Conservation (phyloP, 2,888 invertebrate species). For the Opisthograptis luteolata region DNA sequence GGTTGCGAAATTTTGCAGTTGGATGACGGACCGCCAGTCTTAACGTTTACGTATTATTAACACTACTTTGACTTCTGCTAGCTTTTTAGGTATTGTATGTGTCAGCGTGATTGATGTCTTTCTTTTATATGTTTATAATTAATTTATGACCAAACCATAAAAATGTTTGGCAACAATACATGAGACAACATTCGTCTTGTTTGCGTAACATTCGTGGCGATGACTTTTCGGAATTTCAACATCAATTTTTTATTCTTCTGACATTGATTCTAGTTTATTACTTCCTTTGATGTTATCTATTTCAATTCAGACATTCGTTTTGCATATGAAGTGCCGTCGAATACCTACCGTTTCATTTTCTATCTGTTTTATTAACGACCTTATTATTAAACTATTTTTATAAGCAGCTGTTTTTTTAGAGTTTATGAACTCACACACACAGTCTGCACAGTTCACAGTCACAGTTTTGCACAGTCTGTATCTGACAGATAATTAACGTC, state of each 20-base stretch:
- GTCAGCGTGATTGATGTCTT: slow-evolving; percentile 23
- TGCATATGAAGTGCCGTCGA: slow-evolving; percentile 3
- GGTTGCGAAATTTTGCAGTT: slow-evolving; percentile 80
- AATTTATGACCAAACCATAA: neutral
- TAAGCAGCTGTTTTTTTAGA: neutral
- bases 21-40: slow-evolving; percentile 46
- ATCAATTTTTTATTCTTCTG: slow-evolving; percentile 3
- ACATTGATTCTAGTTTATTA: slow-evolving; percentile 13
- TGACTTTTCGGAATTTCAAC: neutral
- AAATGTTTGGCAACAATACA: neutral
- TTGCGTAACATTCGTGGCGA: neutral
- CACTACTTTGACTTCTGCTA: slow-evolving; percentile 40
- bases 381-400: neutral
- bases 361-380: neutral
- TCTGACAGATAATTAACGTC: too few species aligned
- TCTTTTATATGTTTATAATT: slow-evolving; percentile 2
- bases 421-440: neutral
- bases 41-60: slow-evolving; percentile 45
- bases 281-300: slow-evolving; percentile 19
- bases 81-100: slow-evolving; percentile 35
- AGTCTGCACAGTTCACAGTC: too few species aligned
- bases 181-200: neutral
- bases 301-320: neutral
- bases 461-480: too few species aligned
- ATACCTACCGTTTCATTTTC: neutral